Conservation (phyloP, 2,888 invertebrate genomes). For the Acleris cristana region DNA sequence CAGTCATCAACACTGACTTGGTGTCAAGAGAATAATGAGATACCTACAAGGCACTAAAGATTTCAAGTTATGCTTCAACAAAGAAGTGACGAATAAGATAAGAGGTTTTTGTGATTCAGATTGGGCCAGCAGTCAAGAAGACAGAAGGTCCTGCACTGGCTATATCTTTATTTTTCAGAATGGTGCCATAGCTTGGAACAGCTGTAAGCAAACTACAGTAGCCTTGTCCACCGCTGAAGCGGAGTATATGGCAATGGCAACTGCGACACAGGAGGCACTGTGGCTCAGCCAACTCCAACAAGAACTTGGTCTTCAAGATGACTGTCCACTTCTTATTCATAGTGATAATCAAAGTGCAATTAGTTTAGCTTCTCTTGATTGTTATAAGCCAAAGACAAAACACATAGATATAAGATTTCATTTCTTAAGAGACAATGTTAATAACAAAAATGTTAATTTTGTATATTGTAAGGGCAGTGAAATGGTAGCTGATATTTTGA, state of each 20-base stretch:
- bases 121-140: constrained; percentile 36
- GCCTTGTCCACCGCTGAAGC: constrained; percentile 45
- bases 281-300: constrained; percentile 34
- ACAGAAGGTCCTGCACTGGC: constrained; percentile 38
- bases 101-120: constrained; percentile 38
- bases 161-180: constrained; percentile 40
- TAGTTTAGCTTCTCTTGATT: background rate
- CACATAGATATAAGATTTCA: background rate
- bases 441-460: background rate
- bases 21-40: constrained; percentile 16
- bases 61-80: background rate
- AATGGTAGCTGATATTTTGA: constrained; percentile 11
- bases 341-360: constrained; percentile 9
- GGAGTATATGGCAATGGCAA: constrained; percentile 46
- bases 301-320: background rate
- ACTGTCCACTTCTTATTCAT: background rate
- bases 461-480: background rate
- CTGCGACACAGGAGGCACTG: constrained; percentile 37
- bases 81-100: constrained; percentile 5
- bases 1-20: constrained; percentile 21
- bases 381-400: background rate
- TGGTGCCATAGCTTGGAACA: constrained; percentile 40
- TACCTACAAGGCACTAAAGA: constrained; percentile 9
- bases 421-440: background rate
- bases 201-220: constrained; percentile 41